These are phyloP conservation scores for Gobionotothen gibberifrons DNA, from an alignment of 2,797 vertebrate genomes.

Conservation along the genomic window DNA sequence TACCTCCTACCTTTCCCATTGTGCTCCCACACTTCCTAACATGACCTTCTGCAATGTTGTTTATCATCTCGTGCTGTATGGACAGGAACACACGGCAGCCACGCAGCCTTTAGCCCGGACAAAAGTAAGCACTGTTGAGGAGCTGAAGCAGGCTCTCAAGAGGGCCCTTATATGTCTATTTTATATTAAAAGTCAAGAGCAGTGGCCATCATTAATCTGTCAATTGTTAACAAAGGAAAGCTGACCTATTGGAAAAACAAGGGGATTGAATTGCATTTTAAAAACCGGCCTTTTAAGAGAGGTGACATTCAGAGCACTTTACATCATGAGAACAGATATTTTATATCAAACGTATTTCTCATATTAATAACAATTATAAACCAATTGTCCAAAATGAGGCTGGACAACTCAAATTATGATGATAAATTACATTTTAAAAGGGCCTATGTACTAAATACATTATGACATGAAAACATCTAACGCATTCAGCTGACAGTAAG, in stretches of 20 bases:
- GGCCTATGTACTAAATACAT: not conserved
- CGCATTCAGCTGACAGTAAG: not conserved
- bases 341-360: not conserved
- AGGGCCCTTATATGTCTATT: conserved; percentile 27
- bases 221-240: conserved; percentile 1
- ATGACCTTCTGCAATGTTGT: conserved; percentile 67
- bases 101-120: conserved; percentile 22
- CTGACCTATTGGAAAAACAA: not conserved
- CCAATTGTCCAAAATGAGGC: not conserved
- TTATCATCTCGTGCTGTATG: conserved; percentile 56
- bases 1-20: conserved; percentile 40
- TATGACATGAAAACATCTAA: not conserved
- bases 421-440: not conserved
- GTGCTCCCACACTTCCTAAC: conserved; percentile 47
- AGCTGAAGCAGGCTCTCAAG: conserved; percentile 18
- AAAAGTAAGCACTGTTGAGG: conserved; percentile 26
- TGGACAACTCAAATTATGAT: not conserved
- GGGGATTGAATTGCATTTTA: not conserved
- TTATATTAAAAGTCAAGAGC: conserved; percentile 14
- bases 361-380: not conserved
- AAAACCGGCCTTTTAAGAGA: not conserved
- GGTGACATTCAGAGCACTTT: not conserved
- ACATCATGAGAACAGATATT: not conserved
- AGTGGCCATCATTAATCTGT: conserved; percentile 9
- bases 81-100: conserved; percentile 35